A percentile compares a stretch with the other conserved stretches of the same genome.
These are phyloP conservation scores for Phallusia fumigata DNA, from an alignment of 23 tunicate genomes.

Conservation along the genomic window DNA sequence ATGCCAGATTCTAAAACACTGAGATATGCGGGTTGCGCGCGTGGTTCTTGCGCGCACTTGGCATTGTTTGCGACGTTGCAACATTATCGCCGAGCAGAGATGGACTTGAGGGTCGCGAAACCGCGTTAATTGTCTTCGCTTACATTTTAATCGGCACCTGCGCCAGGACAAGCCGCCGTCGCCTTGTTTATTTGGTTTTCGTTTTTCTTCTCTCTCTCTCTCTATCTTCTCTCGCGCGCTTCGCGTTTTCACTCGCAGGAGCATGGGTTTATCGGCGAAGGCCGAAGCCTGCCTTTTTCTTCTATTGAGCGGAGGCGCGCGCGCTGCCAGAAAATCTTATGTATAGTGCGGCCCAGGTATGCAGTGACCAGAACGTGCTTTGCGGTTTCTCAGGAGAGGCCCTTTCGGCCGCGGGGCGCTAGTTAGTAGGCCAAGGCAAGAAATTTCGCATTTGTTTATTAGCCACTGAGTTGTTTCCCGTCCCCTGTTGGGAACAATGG, in stretches of 20 bases:
- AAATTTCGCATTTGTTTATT: background rate
- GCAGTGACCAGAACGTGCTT: slow-evolving; percentile 8
- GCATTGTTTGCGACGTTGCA: background rate
- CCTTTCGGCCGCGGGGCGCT: background rate
- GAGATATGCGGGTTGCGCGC: background rate
- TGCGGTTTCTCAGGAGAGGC: slow-evolving; percentile 3
- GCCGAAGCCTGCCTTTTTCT: slow-evolving; percentile 12
- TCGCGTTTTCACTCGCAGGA: background rate
- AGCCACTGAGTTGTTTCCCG: background rate
- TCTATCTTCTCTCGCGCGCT: background rate
- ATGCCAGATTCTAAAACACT: slow-evolving; percentile 14
- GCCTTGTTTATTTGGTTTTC: slow-evolving; percentile 1
- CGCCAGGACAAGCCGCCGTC: background rate
- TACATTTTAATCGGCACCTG: background rate
- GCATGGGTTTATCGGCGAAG: background rate
- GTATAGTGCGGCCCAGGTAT: slow-evolving; percentile 14
- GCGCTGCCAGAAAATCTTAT: slow-evolving; percentile 9
- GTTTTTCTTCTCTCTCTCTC: slow-evolving; percentile 6
- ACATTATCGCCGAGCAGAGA: background rate
- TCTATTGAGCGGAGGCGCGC: slow-evolving; percentile 7
- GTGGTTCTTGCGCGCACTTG: background rate
- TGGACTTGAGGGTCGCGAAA: background rate
- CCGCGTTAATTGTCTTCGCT: slow-evolving; percentile 6
- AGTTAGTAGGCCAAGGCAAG: background rate
- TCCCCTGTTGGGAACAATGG: background rate